phyloP scores from a whole-genome alignment of 2,888 invertebrate species.

The Cyrtodaria siliqua region DNA sequence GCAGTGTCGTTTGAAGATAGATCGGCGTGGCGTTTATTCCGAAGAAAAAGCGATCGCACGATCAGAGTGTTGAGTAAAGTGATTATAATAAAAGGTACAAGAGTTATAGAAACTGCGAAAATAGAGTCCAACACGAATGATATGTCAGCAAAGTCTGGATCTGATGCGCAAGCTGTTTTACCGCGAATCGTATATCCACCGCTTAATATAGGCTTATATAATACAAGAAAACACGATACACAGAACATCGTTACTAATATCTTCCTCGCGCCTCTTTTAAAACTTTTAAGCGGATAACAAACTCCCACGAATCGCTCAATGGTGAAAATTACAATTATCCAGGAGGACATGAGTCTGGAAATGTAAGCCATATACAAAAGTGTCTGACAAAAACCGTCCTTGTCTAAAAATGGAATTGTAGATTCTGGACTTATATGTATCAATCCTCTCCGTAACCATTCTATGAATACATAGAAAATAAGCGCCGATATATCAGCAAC shows the following conservation, averaged over 20 bases:
- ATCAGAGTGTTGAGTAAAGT: constrained; percentile 76
- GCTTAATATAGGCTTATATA: constrained; percentile 82
- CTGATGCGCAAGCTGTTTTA: constrained; percentile 60
- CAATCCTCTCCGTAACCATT: constrained; percentile 81
- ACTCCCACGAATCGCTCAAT: constrained; percentile 83
- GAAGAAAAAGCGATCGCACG: constrained; percentile 65
- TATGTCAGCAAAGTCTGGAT: constrained; percentile 53
- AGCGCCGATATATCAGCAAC: constrained; percentile 91
- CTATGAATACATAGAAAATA: constrained; percentile 87
- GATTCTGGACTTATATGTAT: constrained; percentile 48
- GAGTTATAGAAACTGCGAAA: constrained; percentile 73
- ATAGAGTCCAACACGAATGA: constrained; percentile 77
- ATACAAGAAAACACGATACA: constrained; percentile 65
- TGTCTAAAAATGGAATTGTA: constrained; percentile 66
- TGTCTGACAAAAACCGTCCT: constrained; percentile 88
- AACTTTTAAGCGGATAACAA: constrained; percentile 80
- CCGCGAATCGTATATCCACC: constrained; percentile 54
- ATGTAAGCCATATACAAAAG: constrained; percentile 89
- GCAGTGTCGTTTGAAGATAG: constrained; percentile 73
- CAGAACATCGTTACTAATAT: constrained; percentile 70
- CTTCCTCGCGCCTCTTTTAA: constrained; percentile 64
- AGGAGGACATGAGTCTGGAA: constrained; percentile 81
- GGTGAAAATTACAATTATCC: constrained; percentile 83
- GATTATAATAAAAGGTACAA: constrained; percentile 78
- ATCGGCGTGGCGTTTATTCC: constrained; percentile 60